Base-by-base conservation (phyloP, 1,140 invertebrate species). In the Papilio machaon region DNA sequence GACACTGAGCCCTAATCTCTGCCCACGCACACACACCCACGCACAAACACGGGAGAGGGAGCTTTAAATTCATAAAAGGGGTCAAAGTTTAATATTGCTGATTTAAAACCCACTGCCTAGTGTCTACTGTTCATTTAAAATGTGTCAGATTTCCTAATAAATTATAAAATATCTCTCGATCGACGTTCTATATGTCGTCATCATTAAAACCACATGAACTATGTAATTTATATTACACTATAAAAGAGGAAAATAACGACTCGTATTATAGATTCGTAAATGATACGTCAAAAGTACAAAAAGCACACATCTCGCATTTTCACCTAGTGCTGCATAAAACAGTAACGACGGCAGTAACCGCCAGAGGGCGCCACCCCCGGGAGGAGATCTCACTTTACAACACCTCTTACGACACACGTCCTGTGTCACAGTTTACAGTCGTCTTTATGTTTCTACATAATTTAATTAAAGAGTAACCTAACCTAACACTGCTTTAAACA, bases 401-500 rank as follows among this genome's bases (percentile, higher is more conserved):
- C 58, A 60, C 58, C 58, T 60, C 58, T 60, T 64, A 64, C 17
- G 60, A 64, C 60, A 30, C 19, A 64, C 60, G 23, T 64, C 10
- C 23, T 64, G 23, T 30, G 10, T 30, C 60, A 64, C 17, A 64
- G 5, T 11, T 19, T 17, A 58, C 17, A 19, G 49, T 13, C 17
- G 49, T 43, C 7, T 43, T 43, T 43, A 43, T 43, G 38, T 43
- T 43, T 43, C 38, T 43, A 43, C 38, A 43, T 38, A 38, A 38
- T 38, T n/a, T n/a, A n/a, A n/a, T n/a, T n/a, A n/a, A n/a, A n/a
- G n/a, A n/a, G n/a, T n/a, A n/a, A n/a, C n/a, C 2, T 2, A 38
- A 38, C 38, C 6, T 38, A 43, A 43, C 38, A 43, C 7, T 43
- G 38, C 3, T 43, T 43, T 43, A 43, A 2, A 43, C 38, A 3